Conservation (phyloP, 1,140 invertebrate species). For the Eulimnadia texana region DNA sequence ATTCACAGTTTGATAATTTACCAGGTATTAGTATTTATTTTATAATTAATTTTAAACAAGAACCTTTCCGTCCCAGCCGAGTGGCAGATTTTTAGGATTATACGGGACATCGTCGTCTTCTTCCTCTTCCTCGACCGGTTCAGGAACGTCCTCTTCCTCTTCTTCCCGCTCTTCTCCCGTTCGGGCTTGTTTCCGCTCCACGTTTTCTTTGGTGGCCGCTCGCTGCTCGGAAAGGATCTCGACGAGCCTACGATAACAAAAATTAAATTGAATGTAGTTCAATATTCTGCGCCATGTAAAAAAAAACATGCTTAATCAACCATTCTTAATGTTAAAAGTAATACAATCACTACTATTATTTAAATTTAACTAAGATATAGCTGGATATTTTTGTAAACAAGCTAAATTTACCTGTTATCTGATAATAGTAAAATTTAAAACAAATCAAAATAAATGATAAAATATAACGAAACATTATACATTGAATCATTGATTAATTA, state of each 20-base stretch:
- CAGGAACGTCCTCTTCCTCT: slow-evolving; percentile 78
- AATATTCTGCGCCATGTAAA: too few species aligned
- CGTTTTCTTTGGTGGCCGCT: slow-evolving; percentile 89
- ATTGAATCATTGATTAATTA: neutral
- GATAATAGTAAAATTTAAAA: too few species aligned
- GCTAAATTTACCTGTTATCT: too few species aligned
- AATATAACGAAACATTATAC: too few species aligned
- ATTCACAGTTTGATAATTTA: too few species aligned
- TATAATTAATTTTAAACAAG: too few species aligned
- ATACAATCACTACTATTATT: neutral
- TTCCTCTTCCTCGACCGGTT: slow-evolving; percentile 55
- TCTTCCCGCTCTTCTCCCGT: slow-evolving; percentile 88
- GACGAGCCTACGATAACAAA: slow-evolving; percentile 41
- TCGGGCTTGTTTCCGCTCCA: slow-evolving; percentile 91
- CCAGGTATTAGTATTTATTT: too few species aligned
- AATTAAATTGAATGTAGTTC: slow-evolving; percentile 2
- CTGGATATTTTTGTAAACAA: too few species aligned
- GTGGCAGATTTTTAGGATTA: slow-evolving; percentile 96
- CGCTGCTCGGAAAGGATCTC: slow-evolving; percentile 71
- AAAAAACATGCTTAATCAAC: slow-evolving; percentile 2
- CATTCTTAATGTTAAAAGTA: neutral
- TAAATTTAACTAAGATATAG: too few species aligned
- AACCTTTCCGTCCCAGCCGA: slow-evolving; percentile 98
- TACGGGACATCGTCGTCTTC: slow-evolving; percentile 91
- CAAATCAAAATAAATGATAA: too few species aligned